Evolutionary conservation across 2,888 invertebrate genomes (phyloP).

Genomic region (Coleophora deauratella): DNA sequence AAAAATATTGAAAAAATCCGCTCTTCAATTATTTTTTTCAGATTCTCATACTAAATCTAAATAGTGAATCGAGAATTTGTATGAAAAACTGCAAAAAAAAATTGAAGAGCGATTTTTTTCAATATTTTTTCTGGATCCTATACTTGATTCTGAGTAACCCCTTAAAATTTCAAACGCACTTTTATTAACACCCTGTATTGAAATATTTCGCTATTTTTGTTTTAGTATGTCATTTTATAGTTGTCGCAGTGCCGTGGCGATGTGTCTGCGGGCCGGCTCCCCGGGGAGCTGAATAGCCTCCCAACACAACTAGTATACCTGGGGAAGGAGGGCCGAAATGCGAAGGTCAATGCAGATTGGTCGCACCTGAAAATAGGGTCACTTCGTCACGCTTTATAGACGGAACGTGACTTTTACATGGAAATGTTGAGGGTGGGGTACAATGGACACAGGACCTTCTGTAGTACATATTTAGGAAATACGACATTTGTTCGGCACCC

Average conservation of each 20-base stretch:
- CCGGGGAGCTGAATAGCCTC: constrained; percentile 44
- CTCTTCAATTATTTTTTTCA: no score
- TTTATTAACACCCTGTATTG: no score
- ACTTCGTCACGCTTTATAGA: constrained; percentile 53
- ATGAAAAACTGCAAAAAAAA: no score
- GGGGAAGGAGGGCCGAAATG: constrained; percentile 52
- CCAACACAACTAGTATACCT: constrained; percentile 47
- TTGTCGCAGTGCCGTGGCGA: constrained; percentile 22
- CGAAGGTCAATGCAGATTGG: constrained; percentile 61
- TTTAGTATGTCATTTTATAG: constrained; percentile 33
- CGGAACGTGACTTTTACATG: constrained; percentile 54
- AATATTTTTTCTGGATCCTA: no score
- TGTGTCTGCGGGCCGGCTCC: constrained; percentile 32
- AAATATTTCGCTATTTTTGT: constrained; percentile 35
- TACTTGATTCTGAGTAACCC: no score
- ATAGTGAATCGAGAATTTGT: no score
- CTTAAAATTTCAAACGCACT: no score
- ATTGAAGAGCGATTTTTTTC: no score
- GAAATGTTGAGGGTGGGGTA: constrained; percentile 36
- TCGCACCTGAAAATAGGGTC: constrained; percentile 58
- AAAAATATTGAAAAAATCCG: no score
- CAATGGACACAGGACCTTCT: constrained; percentile 13
- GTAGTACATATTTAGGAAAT: constrained; percentile 2
- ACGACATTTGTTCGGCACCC: constrained; percentile 2
- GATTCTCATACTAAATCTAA: no score